phyloP scores from a whole-genome alignment of 1,140 invertebrate genomes.

The Polyergus mexicanus region DNA sequence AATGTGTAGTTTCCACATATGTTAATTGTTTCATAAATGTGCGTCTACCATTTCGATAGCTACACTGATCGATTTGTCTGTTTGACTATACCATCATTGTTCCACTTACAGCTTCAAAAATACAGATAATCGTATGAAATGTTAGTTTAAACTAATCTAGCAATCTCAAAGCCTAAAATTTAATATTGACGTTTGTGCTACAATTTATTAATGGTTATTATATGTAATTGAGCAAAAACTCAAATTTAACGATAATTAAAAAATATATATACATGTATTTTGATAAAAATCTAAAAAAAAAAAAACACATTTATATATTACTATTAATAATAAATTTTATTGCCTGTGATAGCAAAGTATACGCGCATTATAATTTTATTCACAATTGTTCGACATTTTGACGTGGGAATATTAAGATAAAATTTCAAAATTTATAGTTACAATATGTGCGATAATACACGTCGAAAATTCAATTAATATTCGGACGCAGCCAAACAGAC shows the following conservation, averaged over 20 bases:
- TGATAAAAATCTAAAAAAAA: not conserved
- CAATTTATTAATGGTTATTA: not conserved
- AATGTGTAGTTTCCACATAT: not conserved
- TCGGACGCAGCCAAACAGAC: conserved; percentile 38
- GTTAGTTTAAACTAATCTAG: not conserved
- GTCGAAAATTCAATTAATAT: conserved; percentile 29
- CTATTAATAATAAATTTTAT: not conserved
- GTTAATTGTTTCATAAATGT: conserved; percentile 20
- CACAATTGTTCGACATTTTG: not conserved
- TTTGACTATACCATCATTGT: conserved; percentile 39
- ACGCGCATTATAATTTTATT: not conserved
- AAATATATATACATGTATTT: no score
- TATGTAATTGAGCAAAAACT: conserved; percentile 3
- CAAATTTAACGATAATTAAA: conserved; percentile 7
- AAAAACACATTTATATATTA: not conserved
- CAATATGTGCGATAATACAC: not conserved
- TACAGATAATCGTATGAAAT: not conserved
- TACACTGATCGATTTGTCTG: not conserved
- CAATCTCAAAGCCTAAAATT: not conserved
- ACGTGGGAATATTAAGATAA: not conserved
- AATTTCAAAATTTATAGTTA: not conserved
- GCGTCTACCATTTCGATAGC: not conserved
- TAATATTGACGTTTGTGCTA: no score
- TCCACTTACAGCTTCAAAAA: conserved; percentile 1
- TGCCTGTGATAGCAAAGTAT: not conserved